Evolutionary conservation across 1,140 invertebrate genomes (phyloP), one percentile per base, ranked within the genome.

Genomic region (Monomorium pharaonis): DNA sequence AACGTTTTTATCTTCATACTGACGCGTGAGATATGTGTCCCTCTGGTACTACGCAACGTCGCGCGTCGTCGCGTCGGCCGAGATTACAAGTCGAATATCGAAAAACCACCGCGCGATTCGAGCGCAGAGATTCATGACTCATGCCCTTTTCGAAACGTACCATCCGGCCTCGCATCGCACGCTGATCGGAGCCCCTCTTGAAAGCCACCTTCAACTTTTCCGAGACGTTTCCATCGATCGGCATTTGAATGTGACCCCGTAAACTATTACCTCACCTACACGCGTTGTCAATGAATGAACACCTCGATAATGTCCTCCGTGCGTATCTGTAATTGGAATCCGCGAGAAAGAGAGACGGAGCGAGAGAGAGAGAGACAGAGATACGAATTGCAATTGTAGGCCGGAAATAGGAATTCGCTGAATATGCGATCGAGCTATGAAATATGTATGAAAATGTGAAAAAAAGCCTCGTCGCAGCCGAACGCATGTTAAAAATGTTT

Each of bases 301-400:
- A 30, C n/a, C 27, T 80, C 76, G 76, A 80, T 80, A 80, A 80
- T 80, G 60, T 80, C 44, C 62, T 67, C n/a, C 30, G 76, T 14
- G 60, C 42, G 44, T 78, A 65, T 78, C 75, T 65, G 58, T 80
- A 67, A 80, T 80, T 80, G 62, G 30, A 80, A 80, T 80, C 76
- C 42, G 27, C 76, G 62, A 42, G 33, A 30, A 37, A 21, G n/a
- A 75, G 49, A 16, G 27, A 27, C 16, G 33, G 30, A 47, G 49
- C 49, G 14, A 78, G 58, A 21, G 30, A n/a, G 24, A 47, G 42
- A 78, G 18, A 78, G 18, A 44, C 12, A 14, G 14, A 65, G 42
- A 80, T 80, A 67, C 30, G 21, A 51, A 67, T 80, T 62, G 44
- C 62, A 67, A 78, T 67, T 80, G 62, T 67, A 16, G 21, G 62